Conservation (phyloP, 2,888 invertebrate species). For the Eupsilia transversa region DNA sequence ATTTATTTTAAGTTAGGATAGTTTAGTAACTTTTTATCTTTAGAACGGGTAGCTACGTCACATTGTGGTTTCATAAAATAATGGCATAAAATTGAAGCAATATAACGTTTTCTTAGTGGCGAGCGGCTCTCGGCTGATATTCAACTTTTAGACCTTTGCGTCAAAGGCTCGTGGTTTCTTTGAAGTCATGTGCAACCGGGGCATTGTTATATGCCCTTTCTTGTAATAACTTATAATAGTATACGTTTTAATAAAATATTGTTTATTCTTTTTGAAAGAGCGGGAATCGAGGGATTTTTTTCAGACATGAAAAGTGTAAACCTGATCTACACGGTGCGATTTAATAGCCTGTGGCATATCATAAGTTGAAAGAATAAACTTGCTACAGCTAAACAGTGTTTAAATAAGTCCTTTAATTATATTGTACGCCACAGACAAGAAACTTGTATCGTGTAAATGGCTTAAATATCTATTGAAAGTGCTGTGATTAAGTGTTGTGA, state of each 20-base stretch:
- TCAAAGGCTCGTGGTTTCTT: constrained; percentile 76
- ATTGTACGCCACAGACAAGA: neutral
- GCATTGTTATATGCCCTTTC: constrained; percentile 36
- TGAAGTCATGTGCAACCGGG: constrained; percentile 73
- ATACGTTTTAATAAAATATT: constrained; percentile 36
- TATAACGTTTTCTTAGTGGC: constrained; percentile 59
- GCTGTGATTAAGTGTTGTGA: neutral
- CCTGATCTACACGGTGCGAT: neutral
- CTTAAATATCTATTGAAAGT: neutral
- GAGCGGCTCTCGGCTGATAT: constrained; percentile 62
- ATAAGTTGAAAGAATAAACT: neutral
- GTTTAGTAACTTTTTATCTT: constrained; percentile 22
- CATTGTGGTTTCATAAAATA: constrained; percentile 59
- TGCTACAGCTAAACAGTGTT: neutral
- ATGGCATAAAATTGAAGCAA: constrained; percentile 61
- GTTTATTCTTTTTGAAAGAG: constrained; percentile 17
- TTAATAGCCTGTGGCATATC: neutral
- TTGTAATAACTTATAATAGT: constrained; percentile 14
- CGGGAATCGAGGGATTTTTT: neutral
- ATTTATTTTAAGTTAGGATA: neutral
- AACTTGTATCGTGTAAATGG: neutral
- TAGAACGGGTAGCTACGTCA: constrained; percentile 39
- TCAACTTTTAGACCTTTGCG: constrained; percentile 62
- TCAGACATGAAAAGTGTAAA: neutral
- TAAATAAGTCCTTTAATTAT: neutral